Evolutionary conservation across 2,888 invertebrate species (phyloP), one percentile per base, ranked within the genome.

Genomic region (Macrophya alboannulata): DNA sequence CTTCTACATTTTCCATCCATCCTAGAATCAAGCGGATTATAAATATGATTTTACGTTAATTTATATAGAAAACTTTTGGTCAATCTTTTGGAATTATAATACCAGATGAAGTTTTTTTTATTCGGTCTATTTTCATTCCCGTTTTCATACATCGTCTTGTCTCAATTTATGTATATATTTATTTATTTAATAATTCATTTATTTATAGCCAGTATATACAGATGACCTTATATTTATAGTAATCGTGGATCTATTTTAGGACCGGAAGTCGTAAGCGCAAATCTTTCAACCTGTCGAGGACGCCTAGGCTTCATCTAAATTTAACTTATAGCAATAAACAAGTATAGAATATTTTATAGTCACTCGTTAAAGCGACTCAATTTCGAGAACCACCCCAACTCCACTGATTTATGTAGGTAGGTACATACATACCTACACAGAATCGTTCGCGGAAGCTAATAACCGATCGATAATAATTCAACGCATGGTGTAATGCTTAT

Each of bases 1-100:
- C 77, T 77, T 77, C 77, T 55, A 12, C 37, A 55, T 40, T 77
- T 77, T 55, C 37, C 15, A 31, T 40, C 43, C 31, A 51, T 48
- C 40, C 59, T 62, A 37, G 12, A 51, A 17, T 12, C 37, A 5
- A 43, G 62, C 62, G 15, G 40, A n/a, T 0, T 51, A 74, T 12
- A 12, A 1, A 15, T 62, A 43, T 62, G 21, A 81, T 62, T 45
- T 55, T 10, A 15, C 43, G 43, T 21, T 43, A 62, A 59, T 81
- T 62, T 62, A 62, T 62, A 2, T 43, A 17, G n/a, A 10, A 74
- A 21, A 45, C 74, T 6, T 6, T 4, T 71, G 37, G 6, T 25
- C 10, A 68, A 31, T 9, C 17, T 77, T 77, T 9, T 2, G 31
- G 48, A 51, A 17, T 72, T 21, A 12, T 10, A 21, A 21, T 31